phyloP scores from a whole-genome alignment of 2,888 invertebrate genomes.

The Parthenolecanium corni region DNA sequence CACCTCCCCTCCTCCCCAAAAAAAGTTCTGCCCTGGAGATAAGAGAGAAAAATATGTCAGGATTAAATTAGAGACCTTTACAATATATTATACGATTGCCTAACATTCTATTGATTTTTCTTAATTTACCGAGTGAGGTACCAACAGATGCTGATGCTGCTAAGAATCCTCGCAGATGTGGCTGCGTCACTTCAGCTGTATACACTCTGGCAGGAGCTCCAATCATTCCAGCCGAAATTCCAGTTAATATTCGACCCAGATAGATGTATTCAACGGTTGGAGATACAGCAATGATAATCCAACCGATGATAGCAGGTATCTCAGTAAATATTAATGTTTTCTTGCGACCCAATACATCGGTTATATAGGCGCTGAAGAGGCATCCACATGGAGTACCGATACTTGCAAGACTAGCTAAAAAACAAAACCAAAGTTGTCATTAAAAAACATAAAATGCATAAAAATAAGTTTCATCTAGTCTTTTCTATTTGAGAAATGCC shows the following conservation, averaged over 20 bases:
- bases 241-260: slow-evolving; percentile 49
- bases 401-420: slow-evolving; percentile 52
- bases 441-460: no score
- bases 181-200: slow-evolving; percentile 59
- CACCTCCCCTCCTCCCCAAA: no score
- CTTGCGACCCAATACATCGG: slow-evolving; percentile 56
- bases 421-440: no score
- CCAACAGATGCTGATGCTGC: slow-evolving; percentile 59
- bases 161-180: slow-evolving; percentile 61
- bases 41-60: no score
- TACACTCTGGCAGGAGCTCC: slow-evolving; percentile 59
- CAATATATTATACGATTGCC: no score
- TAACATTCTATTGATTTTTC: neutral
- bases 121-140: slow-evolving; percentile 50
- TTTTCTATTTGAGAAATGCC: no score
- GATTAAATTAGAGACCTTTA: no score
- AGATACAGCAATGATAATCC: slow-evolving; percentile 51
- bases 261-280: slow-evolving; percentile 51
- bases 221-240: slow-evolving; percentile 60
- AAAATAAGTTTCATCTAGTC: no score
- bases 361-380: slow-evolving; percentile 55
- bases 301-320: slow-evolving; percentile 55
- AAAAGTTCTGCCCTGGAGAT: no score
- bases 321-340: slow-evolving; percentile 52
- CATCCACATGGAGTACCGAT: slow-evolving; percentile 59